Evolutionary conservation across 2,113 vertebrate genomes (phyloP).

Genomic region (Felis catus): DNA sequence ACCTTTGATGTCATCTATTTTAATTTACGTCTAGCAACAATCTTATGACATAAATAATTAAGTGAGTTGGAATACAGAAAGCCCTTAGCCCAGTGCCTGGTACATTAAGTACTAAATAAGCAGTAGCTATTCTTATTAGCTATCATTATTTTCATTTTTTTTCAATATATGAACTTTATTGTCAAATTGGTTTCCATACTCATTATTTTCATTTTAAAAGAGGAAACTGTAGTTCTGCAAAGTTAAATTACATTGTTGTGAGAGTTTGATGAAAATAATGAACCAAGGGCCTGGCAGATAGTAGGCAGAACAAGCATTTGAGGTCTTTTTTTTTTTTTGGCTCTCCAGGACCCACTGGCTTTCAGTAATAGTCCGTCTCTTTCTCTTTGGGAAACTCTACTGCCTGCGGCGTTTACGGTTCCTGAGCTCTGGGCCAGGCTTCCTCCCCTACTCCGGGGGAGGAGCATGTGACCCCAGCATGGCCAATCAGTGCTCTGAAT

Average conservation of each 20-base stretch:
- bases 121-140: conserved; percentile 8
- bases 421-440: not conserved
- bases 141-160: conserved; percentile 10
- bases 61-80: conserved; percentile 6
- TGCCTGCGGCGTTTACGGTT: not conserved
- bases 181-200: not conserved
- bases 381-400: not conserved
- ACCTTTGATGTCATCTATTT: not conserved
- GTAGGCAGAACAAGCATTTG: not conserved
- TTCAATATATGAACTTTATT: too few species aligned
- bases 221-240: not conserved
- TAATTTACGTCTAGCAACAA: not conserved
- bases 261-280: not conserved
- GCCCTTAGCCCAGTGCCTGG: not conserved
- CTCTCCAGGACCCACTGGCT: not conserved
- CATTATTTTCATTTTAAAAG: conserved; percentile 40
- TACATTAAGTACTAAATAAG: not conserved
- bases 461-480: not conserved
- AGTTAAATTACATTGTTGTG: not conserved
- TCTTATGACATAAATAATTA: not conserved
- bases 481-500: not conserved
- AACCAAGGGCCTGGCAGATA: not conserved
- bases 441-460: not conserved
- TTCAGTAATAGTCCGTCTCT: not conserved
- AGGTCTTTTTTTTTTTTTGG: not conserved